Percentiles rank a stretch among this genome's conserved stretches.
Conservation (phyloP, 2,888 invertebrate species). For the Caenorhabditis sinica region DNA sequence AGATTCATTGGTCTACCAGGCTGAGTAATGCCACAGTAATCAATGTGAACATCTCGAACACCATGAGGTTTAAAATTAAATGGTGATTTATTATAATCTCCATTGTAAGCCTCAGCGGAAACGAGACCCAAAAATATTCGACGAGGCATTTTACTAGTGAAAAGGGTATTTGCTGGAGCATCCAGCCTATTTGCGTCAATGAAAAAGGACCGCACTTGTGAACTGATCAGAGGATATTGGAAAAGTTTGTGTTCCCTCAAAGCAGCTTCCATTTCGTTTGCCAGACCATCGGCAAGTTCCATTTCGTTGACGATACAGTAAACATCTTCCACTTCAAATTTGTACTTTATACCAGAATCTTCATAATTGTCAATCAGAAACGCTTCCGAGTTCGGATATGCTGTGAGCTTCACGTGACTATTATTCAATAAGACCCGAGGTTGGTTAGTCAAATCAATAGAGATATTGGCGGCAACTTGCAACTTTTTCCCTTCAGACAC, state of each 20-base stretch:
- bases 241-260: constrained; percentile 4
- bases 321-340: constrained; percentile 13
- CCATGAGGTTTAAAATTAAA: constrained; percentile 20
- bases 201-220: background rate
- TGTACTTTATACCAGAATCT: background rate
- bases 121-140: constrained; percentile 21
- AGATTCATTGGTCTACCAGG: constrained; percentile 19
- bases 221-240: constrained; percentile 4
- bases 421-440: background rate
- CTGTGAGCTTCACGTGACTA: background rate
- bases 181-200: constrained; percentile 3
- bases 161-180: constrained; percentile 19
- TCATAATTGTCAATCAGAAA: background rate
- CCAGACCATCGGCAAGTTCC: constrained; percentile 15
- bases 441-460: constrained; percentile 2
- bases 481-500: no score
- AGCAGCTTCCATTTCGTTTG: constrained; percentile 8
- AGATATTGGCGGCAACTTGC: constrained; percentile 7
- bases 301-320: constrained; percentile 12
- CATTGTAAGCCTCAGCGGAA: constrained; percentile 26
- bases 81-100: background rate
- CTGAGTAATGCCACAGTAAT: constrained; percentile 7
- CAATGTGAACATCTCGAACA: constrained; percentile 12
- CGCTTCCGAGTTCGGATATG: background rate
- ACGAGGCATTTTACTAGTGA: constrained; percentile 39